A percentile compares a stretch with the other conserved stretches of the same genome.
These are phyloP conservation scores for Platyscapa corneri DNA, from an alignment of 1,140 invertebrate genomes.

Conservation along the genomic window DNA sequence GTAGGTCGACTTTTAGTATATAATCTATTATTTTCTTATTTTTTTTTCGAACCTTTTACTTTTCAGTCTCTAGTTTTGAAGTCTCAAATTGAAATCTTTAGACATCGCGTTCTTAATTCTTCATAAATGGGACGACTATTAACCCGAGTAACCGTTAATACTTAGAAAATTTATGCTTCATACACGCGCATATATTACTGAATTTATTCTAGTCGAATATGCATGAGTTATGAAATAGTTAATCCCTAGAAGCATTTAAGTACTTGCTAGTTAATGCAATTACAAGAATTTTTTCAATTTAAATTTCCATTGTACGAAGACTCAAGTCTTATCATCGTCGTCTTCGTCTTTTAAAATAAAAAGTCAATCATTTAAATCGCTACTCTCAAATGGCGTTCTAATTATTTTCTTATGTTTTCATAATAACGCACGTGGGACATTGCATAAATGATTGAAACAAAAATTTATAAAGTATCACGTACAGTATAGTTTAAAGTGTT, in stretches of 20 bases:
- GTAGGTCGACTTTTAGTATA: constrained; percentile 60
- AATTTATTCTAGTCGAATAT: neutral
- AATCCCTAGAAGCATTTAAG: neutral
- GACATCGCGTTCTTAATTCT: neutral
- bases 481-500: no score
- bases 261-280: neutral
- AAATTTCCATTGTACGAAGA: no score
- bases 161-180: neutral
- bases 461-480: no score
- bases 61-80: neutral
- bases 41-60: neutral
- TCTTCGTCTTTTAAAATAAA: no score
- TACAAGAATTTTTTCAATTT: no score
- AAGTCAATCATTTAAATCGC: no score
- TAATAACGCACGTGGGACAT: no score
- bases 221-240: neutral
- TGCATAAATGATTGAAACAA: no score
- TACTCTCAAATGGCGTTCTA: no score
- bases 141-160: neutral
- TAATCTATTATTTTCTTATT: neutral
- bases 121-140: neutral
- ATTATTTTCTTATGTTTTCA: no score
- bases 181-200: neutral
- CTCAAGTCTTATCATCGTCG: no score
- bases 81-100: neutral